A percentile compares a stretch with the other conserved stretches of the same genome.
phyloP scores from a whole-genome alignment of 1,140 invertebrate species.

The Centruroides sculpturatus region DNA sequence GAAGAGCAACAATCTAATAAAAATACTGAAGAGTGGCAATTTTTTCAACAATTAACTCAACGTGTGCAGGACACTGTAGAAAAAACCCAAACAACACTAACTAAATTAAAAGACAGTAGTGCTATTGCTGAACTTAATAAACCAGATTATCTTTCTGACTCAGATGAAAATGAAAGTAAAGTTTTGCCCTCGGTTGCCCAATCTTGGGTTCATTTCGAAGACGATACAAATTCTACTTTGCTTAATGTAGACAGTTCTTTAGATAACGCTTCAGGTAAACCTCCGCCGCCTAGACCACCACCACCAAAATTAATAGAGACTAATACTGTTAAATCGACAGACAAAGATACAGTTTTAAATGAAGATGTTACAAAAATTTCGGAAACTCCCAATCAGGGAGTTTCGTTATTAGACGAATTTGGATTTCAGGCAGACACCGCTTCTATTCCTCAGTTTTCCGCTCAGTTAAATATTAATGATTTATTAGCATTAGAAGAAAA shows the following conservation, averaged over 20 bases:
- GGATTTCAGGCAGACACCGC: slow-evolving; percentile 13
- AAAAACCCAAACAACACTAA: slow-evolving; percentile 27
- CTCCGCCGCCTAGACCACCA: slow-evolving; percentile 10
- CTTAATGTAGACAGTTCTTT: background rate
- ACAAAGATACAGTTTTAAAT: no score
- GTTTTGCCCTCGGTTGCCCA: slow-evolving; percentile 5
- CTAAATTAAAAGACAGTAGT: slow-evolving; percentile 23
- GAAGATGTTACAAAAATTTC: no score
- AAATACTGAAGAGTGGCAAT: slow-evolving; percentile 33
- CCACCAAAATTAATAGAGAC: background rate
- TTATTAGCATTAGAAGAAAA: slow-evolving; percentile 16
- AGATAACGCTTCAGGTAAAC: slow-evolving; percentile 5
- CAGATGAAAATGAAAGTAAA: background rate
- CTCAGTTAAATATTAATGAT: slow-evolving; percentile 14
- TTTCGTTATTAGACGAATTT: slow-evolving; percentile 42
- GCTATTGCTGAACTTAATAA: slow-evolving; percentile 13
- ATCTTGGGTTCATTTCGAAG: slow-evolving; percentile 1
- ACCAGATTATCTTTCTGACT: background rate
- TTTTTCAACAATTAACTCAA: slow-evolving; percentile 31
- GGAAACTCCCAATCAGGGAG: slow-evolving; percentile 17
- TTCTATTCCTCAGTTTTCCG: background rate
- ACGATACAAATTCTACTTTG: background rate
- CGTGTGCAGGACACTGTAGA: slow-evolving; percentile 28
- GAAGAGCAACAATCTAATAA: slow-evolving; percentile 1
- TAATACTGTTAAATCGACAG: no score